Conservation (phyloP, 2,113 vertebrate species). For the Silurus meridionalis region DNA sequence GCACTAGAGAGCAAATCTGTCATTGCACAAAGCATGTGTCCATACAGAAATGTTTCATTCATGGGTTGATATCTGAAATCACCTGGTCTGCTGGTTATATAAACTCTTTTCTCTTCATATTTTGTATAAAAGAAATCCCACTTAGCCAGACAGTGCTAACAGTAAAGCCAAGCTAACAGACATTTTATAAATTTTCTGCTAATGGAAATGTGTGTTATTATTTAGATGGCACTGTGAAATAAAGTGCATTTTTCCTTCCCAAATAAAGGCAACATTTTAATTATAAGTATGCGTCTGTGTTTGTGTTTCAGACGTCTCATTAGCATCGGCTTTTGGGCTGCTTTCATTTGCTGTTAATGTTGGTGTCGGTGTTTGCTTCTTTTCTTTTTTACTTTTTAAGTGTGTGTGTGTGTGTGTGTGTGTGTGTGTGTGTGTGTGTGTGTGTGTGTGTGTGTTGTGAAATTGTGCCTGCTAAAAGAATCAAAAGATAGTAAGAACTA, state of each 20-base stretch:
- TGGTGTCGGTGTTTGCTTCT: not conserved
- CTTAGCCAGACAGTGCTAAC: not conserved
- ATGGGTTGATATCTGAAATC: not conserved
- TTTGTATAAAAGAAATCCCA: not conserved
- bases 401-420: not conserved
- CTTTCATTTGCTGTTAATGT: not conserved
- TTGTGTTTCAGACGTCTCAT: not conserved
- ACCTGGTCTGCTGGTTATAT: not conserved
- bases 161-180: not conserved
- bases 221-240: not conserved
- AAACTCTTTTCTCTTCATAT: not conserved
- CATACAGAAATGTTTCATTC: not conserved
- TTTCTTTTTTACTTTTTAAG: not conserved
- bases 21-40: not conserved
- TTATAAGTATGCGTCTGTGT: not conserved
- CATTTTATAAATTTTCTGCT: not conserved
- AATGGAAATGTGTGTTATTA: slow-evolving; percentile 12
- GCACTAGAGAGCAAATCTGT: not conserved
- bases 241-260: not conserved
- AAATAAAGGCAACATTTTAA: not conserved
- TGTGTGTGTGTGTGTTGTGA: not conserved
- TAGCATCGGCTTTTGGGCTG: not conserved
- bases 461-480: not conserved
- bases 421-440: not conserved
- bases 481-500: not conserved